Base-by-base conservation (phyloP, 1,140 invertebrate species). In the Nasonia vitripennis region DNA sequence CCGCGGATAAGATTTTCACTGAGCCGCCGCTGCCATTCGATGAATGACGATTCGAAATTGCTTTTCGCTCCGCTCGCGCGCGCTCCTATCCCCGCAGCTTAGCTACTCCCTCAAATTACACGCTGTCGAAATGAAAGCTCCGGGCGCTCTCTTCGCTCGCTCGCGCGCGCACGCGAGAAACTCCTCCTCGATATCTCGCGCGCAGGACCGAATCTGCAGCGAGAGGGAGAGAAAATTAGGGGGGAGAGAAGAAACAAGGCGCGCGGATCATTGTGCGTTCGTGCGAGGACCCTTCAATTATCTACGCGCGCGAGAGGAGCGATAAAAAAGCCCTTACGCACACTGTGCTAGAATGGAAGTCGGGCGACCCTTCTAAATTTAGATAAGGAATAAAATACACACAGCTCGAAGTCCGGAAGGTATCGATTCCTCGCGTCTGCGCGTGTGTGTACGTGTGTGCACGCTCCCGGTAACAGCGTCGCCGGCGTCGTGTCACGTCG, bases 381-480 rank as follows among this genome's bases (percentile, higher is more conserved):
- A 78, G 77, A 83, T 77, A 83, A 83, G 73, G 41, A 77, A 77
- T 67, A 77, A 68, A 84, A 79, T 14, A 34, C 6, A 27, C 14
- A 51, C 55, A n/a, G 55, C 17, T 62, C 17, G 7, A 62, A 62
- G 17, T 74, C 48, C 83, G 78, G 70, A 75, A 75, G 37, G 62
- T 81, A 85, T 85, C 84, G 84, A 85, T 81, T 78, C 5, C 31
- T 51, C 83, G 70, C 0, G 41, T 68, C 12, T 17, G 14, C 55
- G 20, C 55, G 55, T 51, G 48, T 51, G 48, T 51, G 48, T 51
- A 12, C n/a, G 6, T 7, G 20, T 7, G 55, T 62, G 6, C 1
- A 17, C 17, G 55, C 55, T 62, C 17, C 55, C 55, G 55, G 55
- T 62, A 62, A 55, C 23, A 83, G 62, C 34, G 67, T 20, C 34